Conservation (phyloP, 2,888 invertebrate genomes). For the Apamea crenata region DNA sequence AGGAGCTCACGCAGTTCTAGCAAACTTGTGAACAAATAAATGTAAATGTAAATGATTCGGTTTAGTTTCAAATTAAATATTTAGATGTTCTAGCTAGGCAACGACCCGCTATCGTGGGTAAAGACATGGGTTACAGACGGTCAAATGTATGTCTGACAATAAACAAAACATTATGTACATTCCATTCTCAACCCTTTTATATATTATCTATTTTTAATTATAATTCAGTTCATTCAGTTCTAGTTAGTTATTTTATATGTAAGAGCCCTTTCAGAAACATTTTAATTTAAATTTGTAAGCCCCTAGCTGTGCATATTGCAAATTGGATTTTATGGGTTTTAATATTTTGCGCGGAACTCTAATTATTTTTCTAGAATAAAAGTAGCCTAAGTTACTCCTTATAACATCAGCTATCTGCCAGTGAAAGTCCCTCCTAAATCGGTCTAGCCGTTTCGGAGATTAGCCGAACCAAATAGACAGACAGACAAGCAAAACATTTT, state of each 20-base stretch:
- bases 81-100: slow-evolving; percentile 16
- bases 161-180: slow-evolving; percentile 28
- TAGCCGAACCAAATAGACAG: neutral
- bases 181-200: slow-evolving; percentile 21
- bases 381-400: neutral
- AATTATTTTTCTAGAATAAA: neutral
- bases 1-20: neutral
- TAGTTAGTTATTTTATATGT: neutral
- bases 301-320: neutral
- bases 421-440: neutral
- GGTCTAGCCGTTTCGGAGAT: neutral
- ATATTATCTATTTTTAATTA: slow-evolving; percentile 26
- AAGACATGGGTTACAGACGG: slow-evolving; percentile 43
- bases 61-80: slow-evolving; percentile 39
- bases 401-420: neutral
- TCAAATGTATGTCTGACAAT: slow-evolving; percentile 40
- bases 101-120: slow-evolving; percentile 20
- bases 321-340: neutral
- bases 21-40: slow-evolving; percentile 16
- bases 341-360: neutral
- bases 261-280: neutral
- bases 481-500: neutral
- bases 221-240: slow-evolving; percentile 15
- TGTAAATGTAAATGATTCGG: slow-evolving; percentile 11
- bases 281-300: slow-evolving; percentile 11